Conservation (phyloP, 2,888 invertebrate species). For the Chrysolina oricalcia region DNA sequence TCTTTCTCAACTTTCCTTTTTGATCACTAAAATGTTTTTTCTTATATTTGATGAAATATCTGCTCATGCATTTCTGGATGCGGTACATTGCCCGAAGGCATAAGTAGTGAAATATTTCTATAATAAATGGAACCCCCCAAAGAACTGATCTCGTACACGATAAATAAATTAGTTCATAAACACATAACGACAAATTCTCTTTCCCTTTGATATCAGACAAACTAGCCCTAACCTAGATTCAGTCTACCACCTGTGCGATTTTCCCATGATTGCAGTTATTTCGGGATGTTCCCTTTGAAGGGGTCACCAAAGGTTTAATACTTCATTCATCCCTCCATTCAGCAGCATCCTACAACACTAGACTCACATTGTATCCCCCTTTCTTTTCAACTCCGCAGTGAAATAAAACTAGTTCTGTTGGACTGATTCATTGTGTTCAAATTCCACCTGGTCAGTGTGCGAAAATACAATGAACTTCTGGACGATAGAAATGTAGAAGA, state of each 20-base stretch:
- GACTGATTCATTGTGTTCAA: conserved; percentile 4
- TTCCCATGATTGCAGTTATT: conserved; percentile 21
- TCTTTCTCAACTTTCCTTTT: no score
- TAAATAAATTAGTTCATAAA: not conserved
- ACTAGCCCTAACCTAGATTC: not conserved
- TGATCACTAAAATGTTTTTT: no score
- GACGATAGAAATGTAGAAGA: no score
- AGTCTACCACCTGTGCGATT: conserved; percentile 8
- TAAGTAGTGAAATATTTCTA: no score
- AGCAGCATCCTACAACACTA: conserved; percentile 18
- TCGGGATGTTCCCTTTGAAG: conserved; percentile 5
- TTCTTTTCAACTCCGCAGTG: not conserved
- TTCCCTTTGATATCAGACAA: not conserved
- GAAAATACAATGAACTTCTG: not conserved
- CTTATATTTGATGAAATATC: no score
- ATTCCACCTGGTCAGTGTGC: conserved; percentile 9
- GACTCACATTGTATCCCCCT: conserved; percentile 10
- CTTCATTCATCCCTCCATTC: not conserved
- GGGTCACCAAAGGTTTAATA: conserved; percentile 4
- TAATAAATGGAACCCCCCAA: no score
- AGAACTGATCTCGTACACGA: no score
- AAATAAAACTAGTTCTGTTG: conserved; percentile 18
- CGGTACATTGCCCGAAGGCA: not conserved
- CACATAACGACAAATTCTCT: not conserved
- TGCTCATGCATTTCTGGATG: no score